Conservation (phyloP, 1,140 invertebrate genomes). For the Apis laboriosa region DNA sequence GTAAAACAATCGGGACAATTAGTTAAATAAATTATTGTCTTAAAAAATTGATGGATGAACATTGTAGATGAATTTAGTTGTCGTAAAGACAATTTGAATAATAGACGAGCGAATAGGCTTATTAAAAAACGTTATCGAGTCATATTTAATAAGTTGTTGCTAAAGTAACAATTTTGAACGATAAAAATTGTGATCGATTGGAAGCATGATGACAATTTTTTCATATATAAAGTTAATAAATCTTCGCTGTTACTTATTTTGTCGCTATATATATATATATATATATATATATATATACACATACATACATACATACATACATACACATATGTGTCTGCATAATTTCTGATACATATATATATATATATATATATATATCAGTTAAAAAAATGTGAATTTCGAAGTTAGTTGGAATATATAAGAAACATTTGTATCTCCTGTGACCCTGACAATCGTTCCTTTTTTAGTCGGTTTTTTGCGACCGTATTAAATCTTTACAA, state of each 20-base stretch:
- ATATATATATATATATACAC: background rate
- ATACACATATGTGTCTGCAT: no score
- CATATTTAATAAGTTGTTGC: background rate
- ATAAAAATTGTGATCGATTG: background rate
- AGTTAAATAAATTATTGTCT: background rate
- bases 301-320: background rate
- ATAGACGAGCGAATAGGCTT: background rate
- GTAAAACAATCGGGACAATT: background rate
- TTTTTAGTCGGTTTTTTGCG: constrained; percentile 42
- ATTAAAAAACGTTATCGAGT: background rate
- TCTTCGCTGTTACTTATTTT: constrained; percentile 57
- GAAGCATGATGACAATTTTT: constrained; percentile 4
- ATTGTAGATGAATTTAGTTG: background rate
- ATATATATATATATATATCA: background rate
- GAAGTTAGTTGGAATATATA: constrained; percentile 30
- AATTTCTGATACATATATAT: no score
- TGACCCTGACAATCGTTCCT: constrained; percentile 61
- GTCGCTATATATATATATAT: constrained; percentile 28
- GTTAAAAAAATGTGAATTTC: constrained; percentile 33
- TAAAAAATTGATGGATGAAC: background rate
- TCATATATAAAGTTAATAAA: constrained; percentile 34
- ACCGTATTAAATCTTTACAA: constrained; percentile 5
- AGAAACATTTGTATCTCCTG: constrained; percentile 45
- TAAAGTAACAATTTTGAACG: background rate
- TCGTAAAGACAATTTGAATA: background rate